Conservation (phyloP, 2,888 invertebrate species). For the Philhelius pedissequus region DNA sequence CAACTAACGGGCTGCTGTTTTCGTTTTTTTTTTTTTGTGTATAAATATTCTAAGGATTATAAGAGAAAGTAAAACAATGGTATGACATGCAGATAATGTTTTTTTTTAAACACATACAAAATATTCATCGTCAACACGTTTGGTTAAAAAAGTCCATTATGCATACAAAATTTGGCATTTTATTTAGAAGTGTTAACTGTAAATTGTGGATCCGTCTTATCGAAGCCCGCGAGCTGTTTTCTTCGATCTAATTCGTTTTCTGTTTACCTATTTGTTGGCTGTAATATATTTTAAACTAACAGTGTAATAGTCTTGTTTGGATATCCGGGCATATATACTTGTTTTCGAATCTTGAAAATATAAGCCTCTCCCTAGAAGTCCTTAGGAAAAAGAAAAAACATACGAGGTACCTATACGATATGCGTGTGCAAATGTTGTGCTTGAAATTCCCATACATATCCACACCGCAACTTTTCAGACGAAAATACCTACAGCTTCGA, state of each 20-base stretch:
- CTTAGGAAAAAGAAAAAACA: neutral
- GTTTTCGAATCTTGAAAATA: neutral
- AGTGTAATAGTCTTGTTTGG: neutral
- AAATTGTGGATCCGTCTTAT: neutral
- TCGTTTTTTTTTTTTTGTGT: neutral
- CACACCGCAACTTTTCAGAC: neutral
- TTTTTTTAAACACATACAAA: neutral
- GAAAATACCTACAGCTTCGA: slow-evolving; percentile 6
- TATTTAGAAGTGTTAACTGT: neutral
- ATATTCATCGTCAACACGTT: neutral
- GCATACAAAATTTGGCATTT: neutral
- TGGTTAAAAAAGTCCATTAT: neutral
- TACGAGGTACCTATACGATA: neutral
- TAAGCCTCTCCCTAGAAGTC: slow-evolving; percentile 9
- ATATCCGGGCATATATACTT: neutral
- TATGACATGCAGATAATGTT: neutral
- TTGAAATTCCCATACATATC: slow-evolving; percentile 1
- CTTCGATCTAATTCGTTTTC: neutral
- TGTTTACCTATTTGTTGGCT: neutral
- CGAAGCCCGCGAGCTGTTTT: neutral
- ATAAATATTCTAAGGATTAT: neutral
- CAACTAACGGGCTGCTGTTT: neutral
- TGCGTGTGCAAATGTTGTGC: slow-evolving; percentile 9
- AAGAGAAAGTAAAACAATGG: neutral
- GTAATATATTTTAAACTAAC: neutral